Base-by-base conservation (phyloP, 1,140 invertebrate genomes). In the Ylistrum balloti region DNA sequence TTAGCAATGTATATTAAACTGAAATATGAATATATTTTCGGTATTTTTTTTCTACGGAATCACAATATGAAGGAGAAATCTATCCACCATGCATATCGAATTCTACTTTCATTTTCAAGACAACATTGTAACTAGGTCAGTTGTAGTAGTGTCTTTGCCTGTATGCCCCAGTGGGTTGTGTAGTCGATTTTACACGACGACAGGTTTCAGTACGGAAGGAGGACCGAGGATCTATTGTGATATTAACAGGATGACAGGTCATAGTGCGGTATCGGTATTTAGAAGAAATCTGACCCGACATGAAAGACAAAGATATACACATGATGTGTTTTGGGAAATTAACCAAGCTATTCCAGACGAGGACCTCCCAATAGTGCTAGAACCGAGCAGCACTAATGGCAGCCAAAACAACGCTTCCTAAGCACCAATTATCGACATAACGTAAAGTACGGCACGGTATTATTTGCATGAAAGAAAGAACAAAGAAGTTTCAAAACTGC, bases 251-350 rank as follows among this genome's bases (percentile, higher is more conserved):
- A 74, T 74, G 56, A 74, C 56, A 74, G 56, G 56, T 74, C n/a
- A 74, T 28, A 74, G 56, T 74, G n/a, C n/a, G 56, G 56, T 74
- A 74, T 74, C 56, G 56, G 56, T 74, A 74, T 74, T 74, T 74
- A 74, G 56, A 74, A 5, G 56, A 74, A 74, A 74, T 74, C 56
- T 9, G 56, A 74, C 22, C 22, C 56, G 22, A 28, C 56, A 28
- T 74, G 56, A 74, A 74, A 74, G 56, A 74, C n/a, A 74, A 74
- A 74, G 56, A 74, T 74, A 74, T 74, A 74, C 56, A 74, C 56
- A 74, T 74, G 56, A 74, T 74, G 56, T 74, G 56, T 74, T 74
- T 74, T 28, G 56, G 56, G n/a, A 28, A 74, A 74, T 74, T 74
- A 74, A 28, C 56, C 56, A n/a, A 74, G 56, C 22, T 28, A 74